Evolutionary conservation across 2,797 vertebrate genomes (phyloP), one percentile per base, ranked within the genome.

Genomic region (Brachyrhaphis roseni): DNA sequence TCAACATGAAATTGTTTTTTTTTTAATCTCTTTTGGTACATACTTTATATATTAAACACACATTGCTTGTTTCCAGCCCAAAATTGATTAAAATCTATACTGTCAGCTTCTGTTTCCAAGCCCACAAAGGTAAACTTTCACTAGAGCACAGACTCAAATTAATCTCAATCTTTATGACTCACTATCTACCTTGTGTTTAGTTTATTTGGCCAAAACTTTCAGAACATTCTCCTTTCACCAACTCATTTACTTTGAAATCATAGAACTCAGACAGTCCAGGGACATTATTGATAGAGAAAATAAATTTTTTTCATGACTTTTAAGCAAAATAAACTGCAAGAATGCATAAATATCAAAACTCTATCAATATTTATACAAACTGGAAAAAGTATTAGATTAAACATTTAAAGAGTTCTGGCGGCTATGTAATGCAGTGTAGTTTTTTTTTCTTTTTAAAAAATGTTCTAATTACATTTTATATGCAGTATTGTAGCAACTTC

Each of bases 271-370:
- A 84, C 51, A 73, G 47, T 41, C 76, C 34, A 81, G 26, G 28
- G 84, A 74, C 31, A 76, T 77, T 82, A 55, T 71, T 43, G 88
- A 79, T 81, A 78, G 31, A 80, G 28, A 64, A 18, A 59, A 76
- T 72, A 23, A 13, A 55, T 83, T 79, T 85, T 79, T 49, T 18
- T 47, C 62, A 80, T 53, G 0, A 82, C 77, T 43, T 86, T 87
- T 86, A 76, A 81, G 57, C 76, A 88, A 84, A 90, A 79, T 53
- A 34, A 92, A 88, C 82, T 83, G 76, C 62, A 87, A 82, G 76
- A 89, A 89, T 86, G 78, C 71, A 84, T 82, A 89, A 87, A 89
- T 88, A 82, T 87, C 89, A 79, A 76, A 91, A 82, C 71, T 18
- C 72, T 64, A 36, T 78, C 82, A 86, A 87, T 82, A 88, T 89